phyloP scores from a whole-genome alignment of 1,140 invertebrate species.

The Hyposmocoma kahamanoa region DNA sequence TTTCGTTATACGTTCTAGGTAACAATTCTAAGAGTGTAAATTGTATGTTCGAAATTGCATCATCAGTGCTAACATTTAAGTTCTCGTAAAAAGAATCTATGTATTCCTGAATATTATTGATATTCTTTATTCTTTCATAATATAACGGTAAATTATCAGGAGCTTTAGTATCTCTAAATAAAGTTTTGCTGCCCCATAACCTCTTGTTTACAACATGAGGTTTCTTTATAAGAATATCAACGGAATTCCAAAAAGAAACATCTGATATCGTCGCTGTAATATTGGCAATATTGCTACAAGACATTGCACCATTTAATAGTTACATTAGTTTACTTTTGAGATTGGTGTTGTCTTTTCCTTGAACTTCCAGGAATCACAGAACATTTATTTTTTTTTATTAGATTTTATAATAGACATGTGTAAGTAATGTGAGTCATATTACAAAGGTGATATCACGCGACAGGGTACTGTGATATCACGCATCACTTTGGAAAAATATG shows the following conservation, averaged over 20 bases:
- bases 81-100: slow-evolving; percentile 9
- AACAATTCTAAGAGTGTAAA: slow-evolving; percentile 40
- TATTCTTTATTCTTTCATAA: slow-evolving; percentile 6
- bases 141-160: slow-evolving; percentile 4
- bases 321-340: no score
- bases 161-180: slow-evolving; percentile 18
- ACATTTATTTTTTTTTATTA: no score
- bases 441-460: no score
- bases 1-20: slow-evolving; percentile 37
- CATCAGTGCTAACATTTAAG: slow-evolving; percentile 9
- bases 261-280: slow-evolving; percentile 8
- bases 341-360: no score
- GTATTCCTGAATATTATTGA: slow-evolving; percentile 9
- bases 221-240: slow-evolving; percentile 49
- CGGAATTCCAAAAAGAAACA: slow-evolving; percentile 36
- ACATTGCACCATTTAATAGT: no score
- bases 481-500: no score
- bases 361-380: no score
- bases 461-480: no score
- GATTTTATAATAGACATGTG: no score
- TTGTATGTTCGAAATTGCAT: slow-evolving; percentile 14
- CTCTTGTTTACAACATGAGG: slow-evolving; percentile 59
- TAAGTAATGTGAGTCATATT: no score
- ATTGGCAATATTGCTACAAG: no score
- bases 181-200: slow-evolving; percentile 48